These are phyloP conservation scores for Tetranychus truncatus DNA, from an alignment of 2,888 invertebrate species.

Conservation along the genomic window DNA sequence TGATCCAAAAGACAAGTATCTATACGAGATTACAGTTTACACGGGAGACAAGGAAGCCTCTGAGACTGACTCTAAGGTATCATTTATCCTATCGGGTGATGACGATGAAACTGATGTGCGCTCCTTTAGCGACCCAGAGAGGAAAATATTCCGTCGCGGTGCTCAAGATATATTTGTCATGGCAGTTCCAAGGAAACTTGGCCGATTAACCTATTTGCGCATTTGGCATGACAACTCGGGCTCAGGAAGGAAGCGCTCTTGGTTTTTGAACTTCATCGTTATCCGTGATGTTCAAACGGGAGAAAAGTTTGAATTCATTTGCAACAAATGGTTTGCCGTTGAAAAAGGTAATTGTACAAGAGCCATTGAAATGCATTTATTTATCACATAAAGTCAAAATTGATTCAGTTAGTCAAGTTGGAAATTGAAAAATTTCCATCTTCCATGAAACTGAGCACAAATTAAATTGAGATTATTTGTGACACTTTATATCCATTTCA, in stretches of 20 bases:
- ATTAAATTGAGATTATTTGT: too few relatives aligned
- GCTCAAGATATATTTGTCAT: slow-evolving; percentile 34
- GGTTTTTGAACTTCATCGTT: slow-evolving; percentile 35
- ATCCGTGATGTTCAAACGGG: slow-evolving; percentile 36
- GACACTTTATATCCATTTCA: too few relatives aligned
- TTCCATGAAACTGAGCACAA: too few relatives aligned
- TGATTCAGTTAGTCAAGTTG: too few relatives aligned
- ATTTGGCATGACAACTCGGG: slow-evolving; percentile 41
- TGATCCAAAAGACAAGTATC: slow-evolving; percentile 34
- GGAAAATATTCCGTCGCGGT: slow-evolving; percentile 34
- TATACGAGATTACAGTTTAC: slow-evolving; percentile 35
- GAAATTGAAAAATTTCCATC: too few relatives aligned
- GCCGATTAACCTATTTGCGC: slow-evolving; percentile 34
- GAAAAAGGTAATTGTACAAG: slow-evolving; percentile 33
- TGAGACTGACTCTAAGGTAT: slow-evolving; percentile 30
- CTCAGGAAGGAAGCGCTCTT: slow-evolving; percentile 33
- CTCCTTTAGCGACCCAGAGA: slow-evolving; percentile 32
- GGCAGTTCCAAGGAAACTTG: slow-evolving; percentile 34
- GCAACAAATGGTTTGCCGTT: slow-evolving; percentile 36
- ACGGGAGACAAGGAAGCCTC: slow-evolving; percentile 33
- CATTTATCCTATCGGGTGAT: slow-evolving; percentile 35
- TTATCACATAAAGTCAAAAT: too few relatives aligned
- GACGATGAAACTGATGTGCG: slow-evolving; percentile 35
- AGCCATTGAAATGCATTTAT: too few relatives aligned
- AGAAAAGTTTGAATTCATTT: slow-evolving; percentile 34